Conservation (phyloP, 2,113 vertebrate genomes). For the Muntiacus reevesi region DNA sequence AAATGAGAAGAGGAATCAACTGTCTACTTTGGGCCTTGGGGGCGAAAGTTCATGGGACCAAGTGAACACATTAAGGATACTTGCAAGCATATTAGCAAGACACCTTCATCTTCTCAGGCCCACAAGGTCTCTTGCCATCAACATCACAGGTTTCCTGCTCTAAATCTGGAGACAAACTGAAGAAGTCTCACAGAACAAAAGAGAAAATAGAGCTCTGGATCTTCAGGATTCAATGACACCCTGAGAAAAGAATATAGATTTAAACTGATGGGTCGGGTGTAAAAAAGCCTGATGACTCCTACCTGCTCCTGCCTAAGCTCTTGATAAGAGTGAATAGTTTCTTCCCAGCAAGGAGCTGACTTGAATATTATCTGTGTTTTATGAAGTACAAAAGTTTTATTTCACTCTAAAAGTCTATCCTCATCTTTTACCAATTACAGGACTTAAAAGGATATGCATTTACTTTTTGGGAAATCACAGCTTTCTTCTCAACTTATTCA, state of each 20-base stretch:
- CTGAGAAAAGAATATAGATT: not conserved
- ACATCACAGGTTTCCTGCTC: not conserved
- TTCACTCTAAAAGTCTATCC: not conserved
- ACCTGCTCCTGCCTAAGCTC: not conserved
- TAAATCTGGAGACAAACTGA: not conserved
- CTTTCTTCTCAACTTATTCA: not conserved
- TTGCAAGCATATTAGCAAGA: not conserved
- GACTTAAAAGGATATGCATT: not conserved
- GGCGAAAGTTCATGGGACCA: not conserved
- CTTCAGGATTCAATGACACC: not conserved
- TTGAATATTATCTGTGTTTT: not conserved
- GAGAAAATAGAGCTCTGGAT: not conserved
- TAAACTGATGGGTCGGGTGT: not conserved
- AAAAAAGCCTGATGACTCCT: not conserved
- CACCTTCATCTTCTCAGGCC: not conserved
- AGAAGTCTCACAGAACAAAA: not conserved
- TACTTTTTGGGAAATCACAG: not conserved
- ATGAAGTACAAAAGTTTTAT: not conserved
- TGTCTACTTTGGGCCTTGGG: not conserved
- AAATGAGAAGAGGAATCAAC: not conserved
- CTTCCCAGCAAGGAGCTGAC: not conserved
- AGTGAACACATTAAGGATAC: not conserved
- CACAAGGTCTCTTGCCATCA: not conserved
- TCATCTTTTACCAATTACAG: not conserved
- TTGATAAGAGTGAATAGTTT: no score